Conservation (phyloP, 2,888 invertebrate genomes). For the Amiota communis region DNA sequence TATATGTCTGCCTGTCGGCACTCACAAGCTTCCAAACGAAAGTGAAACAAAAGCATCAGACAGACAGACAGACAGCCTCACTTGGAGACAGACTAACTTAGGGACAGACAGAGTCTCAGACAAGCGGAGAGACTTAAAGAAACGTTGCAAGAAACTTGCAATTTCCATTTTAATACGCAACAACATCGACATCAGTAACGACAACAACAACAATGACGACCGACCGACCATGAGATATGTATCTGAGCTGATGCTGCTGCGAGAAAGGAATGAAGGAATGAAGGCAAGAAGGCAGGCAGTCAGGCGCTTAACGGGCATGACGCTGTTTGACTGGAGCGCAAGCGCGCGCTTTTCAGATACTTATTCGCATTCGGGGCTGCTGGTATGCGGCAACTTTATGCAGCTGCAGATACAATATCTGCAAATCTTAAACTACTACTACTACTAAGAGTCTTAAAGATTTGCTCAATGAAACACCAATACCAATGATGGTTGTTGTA, state of each 20-base stretch:
- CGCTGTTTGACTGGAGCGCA: not conserved
- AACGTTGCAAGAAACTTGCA: slow-evolving; percentile 50
- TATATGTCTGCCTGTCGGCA: slow-evolving; percentile 2
- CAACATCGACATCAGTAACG: slow-evolving; percentile 46
- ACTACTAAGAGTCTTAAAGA: not conserved
- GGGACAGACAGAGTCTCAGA: not conserved
- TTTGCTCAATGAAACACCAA: slow-evolving; percentile 51
- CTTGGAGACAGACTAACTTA: slow-evolving; percentile 24
- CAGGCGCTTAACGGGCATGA: not conserved
- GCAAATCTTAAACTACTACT: not conserved
- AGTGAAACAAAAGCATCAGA: slow-evolving; percentile 63
- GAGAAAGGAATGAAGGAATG: not conserved
- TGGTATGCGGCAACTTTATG: slow-evolving; percentile 22
- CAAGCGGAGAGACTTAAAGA: not conserved
- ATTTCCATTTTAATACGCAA: slow-evolving; percentile 65
- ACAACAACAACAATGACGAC: slow-evolving; percentile 9
- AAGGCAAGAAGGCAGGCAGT: too few relatives aligned
- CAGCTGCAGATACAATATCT: slow-evolving; percentile 16
- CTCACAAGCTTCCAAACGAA: slow-evolving; percentile 61
- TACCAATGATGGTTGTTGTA: slow-evolving; percentile 43
- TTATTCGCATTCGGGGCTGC: too few relatives aligned
- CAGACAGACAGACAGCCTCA: slow-evolving; percentile 33
- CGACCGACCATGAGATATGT: slow-evolving; percentile 21
- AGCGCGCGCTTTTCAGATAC: not conserved
- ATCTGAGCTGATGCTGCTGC: slow-evolving; percentile 14